Base-by-base conservation (phyloP, 2,888 invertebrate genomes). In the Epistrophe grossulariae region DNA sequence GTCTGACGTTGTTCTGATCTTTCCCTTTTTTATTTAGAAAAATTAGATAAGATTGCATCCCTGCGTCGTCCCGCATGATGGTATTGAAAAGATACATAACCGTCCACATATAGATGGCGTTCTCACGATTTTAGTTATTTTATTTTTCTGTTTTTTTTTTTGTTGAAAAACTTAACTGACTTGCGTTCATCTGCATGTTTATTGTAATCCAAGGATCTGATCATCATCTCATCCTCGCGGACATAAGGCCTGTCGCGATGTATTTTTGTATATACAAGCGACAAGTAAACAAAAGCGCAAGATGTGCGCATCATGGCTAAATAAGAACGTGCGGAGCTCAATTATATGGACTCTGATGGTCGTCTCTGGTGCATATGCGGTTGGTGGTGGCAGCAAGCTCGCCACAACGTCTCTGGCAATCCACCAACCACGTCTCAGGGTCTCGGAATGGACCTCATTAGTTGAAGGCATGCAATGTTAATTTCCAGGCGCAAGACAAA, bases 401-500 rank as follows among this genome's bases (percentile, higher is more conserved):
- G 81, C 77, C 84, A 81, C 45, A 73, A 66, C 81, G 84, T 85
- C 84, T 85, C 72, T 60, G 52, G 10, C 28, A 31, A 66, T 62
- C 57, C 60, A 45, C 40, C 43, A 59, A 50, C 64, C 83, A 66
- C 60, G 59, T 64, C 38, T 24, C 19, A 70, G 68, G n/a, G 7
- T 60, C 48, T 15, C 57, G 66, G 77, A 50, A 68, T 71, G 87
- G 79, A 83, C 83, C 87, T 87, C 87, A 87, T 87, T 87, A 87
- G 87, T 87, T 76, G 87, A 60, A 76, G 87, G 83, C 74, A 87
- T 87, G 74, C 87, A 62, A 87, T 87, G 87, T 87, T 87, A 87
- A 87, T 87, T 83, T 83, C 62, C 48, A 40, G 6, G 17, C 24
- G 60, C 40, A 62, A 62, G 52, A 76, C 55, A 40, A 13, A 72